Conservation (phyloP, 2,113 vertebrate genomes). For the Sisor rabdophorus region DNA sequence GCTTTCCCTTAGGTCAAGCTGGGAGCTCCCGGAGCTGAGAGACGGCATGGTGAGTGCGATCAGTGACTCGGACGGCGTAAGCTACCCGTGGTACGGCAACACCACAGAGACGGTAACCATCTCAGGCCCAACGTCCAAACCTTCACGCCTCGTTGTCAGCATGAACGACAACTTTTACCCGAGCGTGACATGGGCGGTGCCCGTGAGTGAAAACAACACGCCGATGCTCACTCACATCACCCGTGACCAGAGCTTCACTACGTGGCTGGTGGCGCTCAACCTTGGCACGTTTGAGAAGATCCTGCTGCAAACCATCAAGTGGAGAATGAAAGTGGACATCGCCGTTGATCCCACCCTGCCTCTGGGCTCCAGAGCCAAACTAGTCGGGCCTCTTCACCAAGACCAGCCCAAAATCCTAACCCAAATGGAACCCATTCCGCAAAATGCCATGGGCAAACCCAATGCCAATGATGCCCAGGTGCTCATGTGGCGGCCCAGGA, state of each 20-base stretch:
- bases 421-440: conserved; percentile 92
- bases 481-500: conserved; percentile 95
- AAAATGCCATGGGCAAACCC: conserved; percentile 88
- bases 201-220: conserved; percentile 91
- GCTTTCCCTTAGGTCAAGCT: conserved; percentile 83
- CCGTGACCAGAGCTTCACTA: conserved; percentile 97
- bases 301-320: conserved; percentile 94
- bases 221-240: conserved; percentile 91
- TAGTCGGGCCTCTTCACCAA: conserved; percentile 88
- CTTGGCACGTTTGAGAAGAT: conserved; percentile 90
- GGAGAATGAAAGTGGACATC: conserved; percentile 95
- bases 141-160: conserved; percentile 90
- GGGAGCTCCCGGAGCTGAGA: conserved; percentile 92
- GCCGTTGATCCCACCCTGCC: conserved; percentile 86
- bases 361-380: conserved; percentile 83
- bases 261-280: conserved; percentile 97
- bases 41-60: conserved; percentile 93
- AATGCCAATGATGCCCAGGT: conserved; percentile 97
- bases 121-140: conserved; percentile 87
- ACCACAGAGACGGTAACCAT: conserved; percentile 96
- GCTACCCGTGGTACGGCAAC: conserved; percentile 98
- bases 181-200: conserved; percentile 97
- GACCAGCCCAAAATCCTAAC: conserved; percentile 91
- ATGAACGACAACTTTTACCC: conserved; percentile 99
- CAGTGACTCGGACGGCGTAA: conserved; percentile 95